Evolutionary conservation across 2,797 vertebrate species (phyloP), one percentile per base, ranked within the genome.

Genomic region (Streptopelia turtur): DNA sequence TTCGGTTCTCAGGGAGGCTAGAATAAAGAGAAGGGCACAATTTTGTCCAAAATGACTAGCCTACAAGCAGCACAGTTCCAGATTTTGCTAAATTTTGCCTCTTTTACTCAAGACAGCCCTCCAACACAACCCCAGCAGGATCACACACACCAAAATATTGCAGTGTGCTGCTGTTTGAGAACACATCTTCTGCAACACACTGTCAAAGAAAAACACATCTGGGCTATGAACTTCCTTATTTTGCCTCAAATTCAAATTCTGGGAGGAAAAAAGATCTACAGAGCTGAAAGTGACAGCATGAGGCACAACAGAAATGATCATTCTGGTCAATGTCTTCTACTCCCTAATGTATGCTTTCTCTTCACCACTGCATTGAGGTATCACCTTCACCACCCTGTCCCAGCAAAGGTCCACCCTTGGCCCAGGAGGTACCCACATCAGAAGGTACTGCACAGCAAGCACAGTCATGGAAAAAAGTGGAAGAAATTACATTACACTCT

Each of bases 351-450:
- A 49, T 11, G 7, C 13, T 56, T 81, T 43, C 18, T 10, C 13
- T 75, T 89, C 27, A n/a, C 3, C 30, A 25, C 35, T n/a, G 3
- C 30, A 21, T 0, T 57, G 28, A 53, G 33, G 5, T 39, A 49
- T 10, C 14, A 18, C 21, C 21, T 86, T 35, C 39, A 65, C 11
- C 3, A 5, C 18, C 15, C 33, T 30, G 8, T 10, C 14, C 18
- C 49, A 64, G 7, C 35, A 66, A 33, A 43, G 0, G 0, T 5
- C 18, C 41, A 60, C 31, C 10, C 1, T 0, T 16, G 45, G 45
- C 33, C 45, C 31, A 21, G 15, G 24, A 60, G 11, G 3, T 39
- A 63, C 27, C 22, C 39, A 4, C 45, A 16, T 50, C 33, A 60
- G 31, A 25, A 10, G 6, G 24, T 37, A 30, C 9, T 17, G 39